These are phyloP conservation scores for Pandemis corylana DNA, from an alignment of 2,888 invertebrate species.

Conservation along the genomic window DNA sequence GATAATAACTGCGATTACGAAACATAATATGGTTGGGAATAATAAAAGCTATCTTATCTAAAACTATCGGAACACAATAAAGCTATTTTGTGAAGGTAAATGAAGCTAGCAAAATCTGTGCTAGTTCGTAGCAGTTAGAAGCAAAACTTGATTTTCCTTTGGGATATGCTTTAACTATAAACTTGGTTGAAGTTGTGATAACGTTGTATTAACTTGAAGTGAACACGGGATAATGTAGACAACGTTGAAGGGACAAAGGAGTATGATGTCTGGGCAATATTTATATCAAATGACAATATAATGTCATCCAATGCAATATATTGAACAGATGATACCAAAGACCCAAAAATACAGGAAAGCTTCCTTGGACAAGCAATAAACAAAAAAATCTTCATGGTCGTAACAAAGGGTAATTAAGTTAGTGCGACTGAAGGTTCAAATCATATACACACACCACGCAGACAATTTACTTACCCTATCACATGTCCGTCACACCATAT, in stretches of 20 bases:
- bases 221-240: background rate
- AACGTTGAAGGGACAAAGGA: no score
- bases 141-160: background rate
- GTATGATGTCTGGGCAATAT: no score
- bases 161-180: background rate
- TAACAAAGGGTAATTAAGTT: no score
- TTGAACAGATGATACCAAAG: background rate
- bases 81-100: constrained; percentile 23
- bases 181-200: background rate
- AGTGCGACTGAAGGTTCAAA: no score
- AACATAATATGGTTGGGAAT: background rate
- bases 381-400: no score
- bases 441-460: background rate
- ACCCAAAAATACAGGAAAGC: background rate
- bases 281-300: background rate
- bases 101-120: background rate
- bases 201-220: background rate
- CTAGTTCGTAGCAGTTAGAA: background rate
- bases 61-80: constrained; percentile 26
- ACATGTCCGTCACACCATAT: constrained; percentile 53
- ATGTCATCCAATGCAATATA: background rate
- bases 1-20: background rate
- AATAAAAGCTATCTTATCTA: constrained; percentile 32
- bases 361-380: background rate
- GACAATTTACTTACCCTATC: constrained; percentile 52